Base-by-base conservation (phyloP, 2,888 invertebrate species). In the Priocnemis perturbator region DNA sequence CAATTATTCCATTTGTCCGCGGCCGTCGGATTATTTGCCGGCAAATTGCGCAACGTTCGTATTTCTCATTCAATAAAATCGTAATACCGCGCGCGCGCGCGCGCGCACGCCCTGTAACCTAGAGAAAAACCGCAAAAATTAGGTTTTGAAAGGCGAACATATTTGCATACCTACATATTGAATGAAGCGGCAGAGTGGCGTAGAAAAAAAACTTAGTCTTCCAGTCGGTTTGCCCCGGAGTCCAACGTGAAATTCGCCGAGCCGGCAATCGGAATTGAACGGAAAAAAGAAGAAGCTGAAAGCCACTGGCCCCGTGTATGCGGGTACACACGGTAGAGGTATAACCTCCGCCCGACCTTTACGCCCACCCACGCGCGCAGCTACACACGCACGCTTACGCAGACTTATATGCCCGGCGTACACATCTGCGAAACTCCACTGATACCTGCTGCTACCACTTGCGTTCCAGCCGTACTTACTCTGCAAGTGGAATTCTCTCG, bases 401-500 rank as follows among this genome's bases (percentile, higher is more conserved):
- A 48, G 44, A 44, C 61, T 59, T 45, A 30, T 52, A 11, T 19
- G 21, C 55, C 23, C 50, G 57, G 55, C 56, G 53, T 45, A 61
- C 60, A 71, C 59, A 59, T 59, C 66, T 48, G 47, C 44, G 71
- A 62, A 69, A 62, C 65, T 69, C 58, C 58, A 64, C 44, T 71
- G 73, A 77, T 76, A 77, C 57, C 64, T 50, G 62, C 64, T 47
- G 60, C 61, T 71, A 62, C 68, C 64, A 62, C 69, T 70, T 47
- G 63, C 67, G 69, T 75, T 73, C 71, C 63, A 55, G 66, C 69
- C 69, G 69, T 62, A 69, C 69, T 70, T 74, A 64, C 74, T 69
- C 64, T 61, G 64, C 79, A 76, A 76, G 76, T 71, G 77, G 77
- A 79, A 79, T 79, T 79, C 79, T 76, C 77, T 63, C 67, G 74